phyloP scores from a whole-genome alignment of 1,140 invertebrate genomes.

The Cyclina sinensis region DNA sequence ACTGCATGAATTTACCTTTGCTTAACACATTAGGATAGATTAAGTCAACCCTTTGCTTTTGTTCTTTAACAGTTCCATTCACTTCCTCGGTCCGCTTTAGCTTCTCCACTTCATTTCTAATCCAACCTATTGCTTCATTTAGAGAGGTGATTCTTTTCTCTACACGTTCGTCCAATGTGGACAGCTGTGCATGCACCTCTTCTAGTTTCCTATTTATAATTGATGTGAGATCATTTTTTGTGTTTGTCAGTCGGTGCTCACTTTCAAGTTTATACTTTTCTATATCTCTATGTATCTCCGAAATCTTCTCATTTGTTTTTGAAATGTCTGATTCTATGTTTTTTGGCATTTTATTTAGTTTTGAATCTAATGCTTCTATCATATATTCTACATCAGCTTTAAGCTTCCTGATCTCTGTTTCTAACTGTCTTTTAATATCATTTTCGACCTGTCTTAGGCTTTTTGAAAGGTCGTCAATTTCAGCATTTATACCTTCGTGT shows the following conservation, averaged over 20 bases:
- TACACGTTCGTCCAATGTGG: not conserved
- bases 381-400: not conserved
- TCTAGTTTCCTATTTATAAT: not conserved
- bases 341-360: not conserved
- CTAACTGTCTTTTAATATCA: too few relatives aligned
- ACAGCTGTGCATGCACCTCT: not conserved
- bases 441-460: too few relatives aligned
- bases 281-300: not conserved
- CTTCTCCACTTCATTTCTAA: not conserved
- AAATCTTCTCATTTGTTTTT: not conserved
- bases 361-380: not conserved
- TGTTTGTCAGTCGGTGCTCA: not conserved
- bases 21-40: not conserved
- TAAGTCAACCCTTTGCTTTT: not conserved
- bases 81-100: not conserved
- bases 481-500: too few relatives aligned
- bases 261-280: not conserved
- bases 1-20: not conserved
- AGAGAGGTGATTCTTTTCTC: not conserved
- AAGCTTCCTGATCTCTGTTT: not conserved
- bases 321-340: not conserved
- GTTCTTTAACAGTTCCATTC: not conserved
- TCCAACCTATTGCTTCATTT: not conserved
- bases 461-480: too few relatives aligned
- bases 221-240: not conserved